Conservation (phyloP, 64 coral and sea anemone genomes). For the Porites australiensis region DNA sequence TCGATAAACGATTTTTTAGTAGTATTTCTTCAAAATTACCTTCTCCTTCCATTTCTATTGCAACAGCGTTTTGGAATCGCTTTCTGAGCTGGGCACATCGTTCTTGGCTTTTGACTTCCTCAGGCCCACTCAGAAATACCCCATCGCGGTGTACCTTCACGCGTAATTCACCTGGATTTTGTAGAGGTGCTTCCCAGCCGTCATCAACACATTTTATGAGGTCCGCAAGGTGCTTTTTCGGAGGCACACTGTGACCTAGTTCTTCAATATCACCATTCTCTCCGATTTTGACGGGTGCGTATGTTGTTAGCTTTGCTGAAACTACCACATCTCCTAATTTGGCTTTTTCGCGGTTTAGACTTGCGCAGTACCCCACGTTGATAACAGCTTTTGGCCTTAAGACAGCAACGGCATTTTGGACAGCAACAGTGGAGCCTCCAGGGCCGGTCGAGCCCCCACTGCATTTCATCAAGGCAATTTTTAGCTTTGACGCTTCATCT, state of each 20-base stretch:
- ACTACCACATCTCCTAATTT: conserved; percentile 22
- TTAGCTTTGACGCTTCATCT: not conserved
- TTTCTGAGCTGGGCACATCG: not conserved
- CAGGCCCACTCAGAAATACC: conserved; percentile 43
- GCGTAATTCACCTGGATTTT: not conserved
- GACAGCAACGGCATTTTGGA: not conserved
- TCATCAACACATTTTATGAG: not conserved
- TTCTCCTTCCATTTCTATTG: conserved; percentile 64
- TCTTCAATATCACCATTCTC: not conserved
- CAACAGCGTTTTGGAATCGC: conserved; percentile 16
- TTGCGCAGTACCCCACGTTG: not conserved
- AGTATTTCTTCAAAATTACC: not conserved
- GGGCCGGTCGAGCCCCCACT: not conserved
- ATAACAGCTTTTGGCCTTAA: conserved; percentile 14
- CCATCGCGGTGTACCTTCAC: conserved; percentile 32
- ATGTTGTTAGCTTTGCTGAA: not conserved
- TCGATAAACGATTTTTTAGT: too few relatives aligned
- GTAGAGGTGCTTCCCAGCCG: conserved; percentile 35
- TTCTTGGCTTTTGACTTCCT: not conserved
- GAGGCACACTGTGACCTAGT: not conserved
- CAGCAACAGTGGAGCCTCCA: not conserved
- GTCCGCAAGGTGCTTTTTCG: not conserved
- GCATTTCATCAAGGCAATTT: conserved; percentile 16
- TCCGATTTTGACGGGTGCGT: not conserved
- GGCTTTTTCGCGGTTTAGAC: not conserved